Conservation (phyloP, 2,888 invertebrate genomes). For the Tribolium freemani region DNA sequence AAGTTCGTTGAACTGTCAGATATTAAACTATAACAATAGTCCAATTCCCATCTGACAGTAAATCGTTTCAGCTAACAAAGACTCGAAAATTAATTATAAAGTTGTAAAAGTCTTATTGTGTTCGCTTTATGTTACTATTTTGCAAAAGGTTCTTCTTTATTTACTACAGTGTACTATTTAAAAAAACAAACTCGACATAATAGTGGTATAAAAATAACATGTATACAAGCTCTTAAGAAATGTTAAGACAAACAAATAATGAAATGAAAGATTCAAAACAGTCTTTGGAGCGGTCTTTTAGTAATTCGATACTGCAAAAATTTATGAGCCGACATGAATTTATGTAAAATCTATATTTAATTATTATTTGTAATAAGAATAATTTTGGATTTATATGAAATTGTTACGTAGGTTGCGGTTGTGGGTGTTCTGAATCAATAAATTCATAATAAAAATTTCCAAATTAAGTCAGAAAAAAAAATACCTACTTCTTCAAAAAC, state of each 20-base stretch:
- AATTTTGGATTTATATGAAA: background rate
- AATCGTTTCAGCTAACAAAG: constrained; percentile 16
- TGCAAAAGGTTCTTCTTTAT: background rate
- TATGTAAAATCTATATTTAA: background rate
- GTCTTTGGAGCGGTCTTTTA: background rate
- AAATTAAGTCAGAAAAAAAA: background rate
- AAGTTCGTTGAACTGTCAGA: constrained; percentile 19
- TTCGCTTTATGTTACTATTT: background rate
- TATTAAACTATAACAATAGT: constrained; percentile 13
- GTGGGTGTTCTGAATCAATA: background rate
- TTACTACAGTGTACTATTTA: background rate
- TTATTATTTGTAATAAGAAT: background rate
- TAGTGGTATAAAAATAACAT: background rate
- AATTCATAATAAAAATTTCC: background rate
- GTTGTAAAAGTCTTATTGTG: constrained; percentile 1
- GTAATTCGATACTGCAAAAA: background rate
- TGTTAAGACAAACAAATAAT: background rate
- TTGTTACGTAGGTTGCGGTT: background rate
- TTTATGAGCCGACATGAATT: background rate
- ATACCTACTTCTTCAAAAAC: no score
- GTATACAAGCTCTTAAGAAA: background rate
- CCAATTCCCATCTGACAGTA: constrained; percentile 8
- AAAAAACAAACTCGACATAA: background rate
- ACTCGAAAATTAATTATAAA: constrained; percentile 12
- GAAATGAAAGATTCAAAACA: background rate